phyloP scores from a whole-genome alignment of 2,888 invertebrate species.

The Cartodere bifasciata region DNA sequence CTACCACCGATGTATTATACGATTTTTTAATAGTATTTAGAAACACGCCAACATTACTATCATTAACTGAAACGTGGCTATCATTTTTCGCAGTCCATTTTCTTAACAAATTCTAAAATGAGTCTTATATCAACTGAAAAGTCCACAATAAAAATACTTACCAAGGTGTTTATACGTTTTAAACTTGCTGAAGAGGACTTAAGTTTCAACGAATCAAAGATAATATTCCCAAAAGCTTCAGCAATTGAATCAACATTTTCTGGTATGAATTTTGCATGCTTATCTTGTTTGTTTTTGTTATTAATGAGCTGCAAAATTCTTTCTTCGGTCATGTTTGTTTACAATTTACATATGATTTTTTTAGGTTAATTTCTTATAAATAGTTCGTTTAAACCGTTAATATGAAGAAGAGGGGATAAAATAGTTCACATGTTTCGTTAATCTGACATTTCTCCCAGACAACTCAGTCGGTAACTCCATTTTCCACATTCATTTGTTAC shows the following conservation, averaged over 20 bases:
- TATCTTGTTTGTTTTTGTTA: conserved; percentile 9
- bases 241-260: conserved; percentile 15
- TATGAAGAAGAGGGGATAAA: too few relatives aligned
- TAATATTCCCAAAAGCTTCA: conserved; percentile 15
- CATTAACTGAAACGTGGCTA: neutral
- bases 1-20: neutral
- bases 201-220: conserved; percentile 17
- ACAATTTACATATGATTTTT: too few relatives aligned
- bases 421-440: too few relatives aligned
- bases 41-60: conserved; percentile 1
- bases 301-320: conserved; percentile 2
- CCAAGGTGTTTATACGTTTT: conserved; percentile 17
- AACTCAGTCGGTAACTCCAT: too few relatives aligned
- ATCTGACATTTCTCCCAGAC: too few relatives aligned
- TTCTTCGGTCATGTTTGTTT: conserved; percentile 3
- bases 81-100: neutral
- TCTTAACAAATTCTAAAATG: conserved; percentile 1
- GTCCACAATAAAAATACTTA: conserved; percentile 9
- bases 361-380: too few relatives aligned
- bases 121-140: neutral
- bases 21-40: neutral
- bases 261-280: conserved; percentile 16
- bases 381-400: too few relatives aligned
- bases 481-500: too few relatives aligned
- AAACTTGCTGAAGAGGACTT: conserved; percentile 15